phyloP scores from a whole-genome alignment of 2,797 vertebrate species.

The Gymnoscopelus microlampas region DNA sequence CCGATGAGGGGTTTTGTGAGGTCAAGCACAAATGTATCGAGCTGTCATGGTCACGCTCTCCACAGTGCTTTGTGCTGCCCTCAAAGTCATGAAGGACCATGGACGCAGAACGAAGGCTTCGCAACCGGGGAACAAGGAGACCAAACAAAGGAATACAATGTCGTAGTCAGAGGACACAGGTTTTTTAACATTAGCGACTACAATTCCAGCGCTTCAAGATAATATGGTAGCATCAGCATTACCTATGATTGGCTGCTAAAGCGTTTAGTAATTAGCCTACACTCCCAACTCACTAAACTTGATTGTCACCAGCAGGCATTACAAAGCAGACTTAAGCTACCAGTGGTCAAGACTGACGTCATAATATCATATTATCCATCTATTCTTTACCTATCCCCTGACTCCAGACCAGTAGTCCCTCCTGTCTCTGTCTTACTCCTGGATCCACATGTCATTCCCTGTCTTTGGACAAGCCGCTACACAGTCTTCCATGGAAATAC shows the following conservation, averaged over 20 bases:
- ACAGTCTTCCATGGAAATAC: too few species aligned
- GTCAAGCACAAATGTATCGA: constrained; percentile 97
- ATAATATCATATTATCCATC: background rate
- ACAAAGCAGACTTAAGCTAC: background rate
- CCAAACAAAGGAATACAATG: constrained; percentile 28
- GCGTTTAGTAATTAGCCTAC: constrained; percentile 24
- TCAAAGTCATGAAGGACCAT: constrained; percentile 75
- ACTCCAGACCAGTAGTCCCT: too few species aligned
- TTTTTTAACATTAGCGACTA: constrained; percentile 9
- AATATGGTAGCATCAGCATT: constrained; percentile 25
- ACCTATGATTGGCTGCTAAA: constrained; percentile 17
- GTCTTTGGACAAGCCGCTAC: too few species aligned
- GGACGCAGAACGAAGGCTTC: background rate
- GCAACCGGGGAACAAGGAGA: background rate
- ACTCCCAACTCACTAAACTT: background rate
- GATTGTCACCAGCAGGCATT: background rate
- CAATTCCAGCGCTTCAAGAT: constrained; percentile 24
- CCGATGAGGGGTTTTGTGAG: constrained; percentile 85
- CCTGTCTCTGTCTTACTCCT: background rate
- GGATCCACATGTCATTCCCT: constrained; percentile 1
- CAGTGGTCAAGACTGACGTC: constrained; percentile 4
- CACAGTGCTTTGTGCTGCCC: constrained; percentile 93
- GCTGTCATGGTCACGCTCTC: constrained; percentile 91
- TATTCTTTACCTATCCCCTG: background rate
- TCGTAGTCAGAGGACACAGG: background rate